These are phyloP conservation scores for Yponomeuta evonymella DNA, from an alignment of 2,888 invertebrate genomes.

Conservation along the genomic window DNA sequence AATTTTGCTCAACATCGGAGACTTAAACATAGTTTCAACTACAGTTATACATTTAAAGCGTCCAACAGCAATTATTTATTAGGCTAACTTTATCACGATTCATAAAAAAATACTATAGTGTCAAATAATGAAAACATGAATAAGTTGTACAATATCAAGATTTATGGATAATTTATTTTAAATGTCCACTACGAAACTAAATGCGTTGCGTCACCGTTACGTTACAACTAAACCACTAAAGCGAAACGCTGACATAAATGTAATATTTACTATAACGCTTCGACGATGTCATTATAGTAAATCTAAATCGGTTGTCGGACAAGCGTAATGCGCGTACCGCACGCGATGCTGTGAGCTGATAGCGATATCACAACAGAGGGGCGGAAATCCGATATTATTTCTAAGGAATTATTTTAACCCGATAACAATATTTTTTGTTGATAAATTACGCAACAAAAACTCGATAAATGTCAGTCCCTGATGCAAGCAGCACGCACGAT, in stretches of 20 bases:
- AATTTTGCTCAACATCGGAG: too few species aligned
- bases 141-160: too few species aligned
- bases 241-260: background rate
- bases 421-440: background rate
- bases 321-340: slow-evolving; percentile 21
- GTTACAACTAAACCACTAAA: background rate
- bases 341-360: slow-evolving; percentile 30
- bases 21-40: too few species aligned
- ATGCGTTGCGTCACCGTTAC: too few species aligned
- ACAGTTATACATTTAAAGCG: too few species aligned
- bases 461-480: background rate
- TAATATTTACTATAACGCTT: slow-evolving; percentile 15
- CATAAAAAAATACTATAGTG: too few species aligned
- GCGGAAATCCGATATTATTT: slow-evolving; percentile 24
- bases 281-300: slow-evolving; percentile 4
- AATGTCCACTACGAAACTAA: too few species aligned
- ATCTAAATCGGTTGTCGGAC: slow-evolving; percentile 5
- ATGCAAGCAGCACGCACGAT: background rate
- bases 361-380: slow-evolving; percentile 27
- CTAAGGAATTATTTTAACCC: background rate
- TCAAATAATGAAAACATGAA: too few species aligned
- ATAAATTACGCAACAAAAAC: background rate
- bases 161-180: too few species aligned
- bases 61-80: too few species aligned
- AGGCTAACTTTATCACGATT: too few species aligned